Conservation (phyloP, 1,140 invertebrate species). For the Ceratina australensis region DNA sequence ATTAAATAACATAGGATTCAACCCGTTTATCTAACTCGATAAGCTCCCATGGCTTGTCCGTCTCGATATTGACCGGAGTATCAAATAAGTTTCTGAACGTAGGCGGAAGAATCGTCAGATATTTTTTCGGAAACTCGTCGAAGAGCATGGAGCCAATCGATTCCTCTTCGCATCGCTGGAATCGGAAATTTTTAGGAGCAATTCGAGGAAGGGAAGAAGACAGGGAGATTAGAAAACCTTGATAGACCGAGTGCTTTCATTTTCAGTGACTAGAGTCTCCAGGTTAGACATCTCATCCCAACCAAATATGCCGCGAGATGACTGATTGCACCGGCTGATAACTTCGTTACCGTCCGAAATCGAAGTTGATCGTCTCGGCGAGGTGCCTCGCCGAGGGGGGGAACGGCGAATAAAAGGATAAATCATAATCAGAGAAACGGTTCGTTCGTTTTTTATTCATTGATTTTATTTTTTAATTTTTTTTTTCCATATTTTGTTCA, state of each 20-base stretch:
- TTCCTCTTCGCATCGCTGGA: not conserved
- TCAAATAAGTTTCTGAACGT: slow-evolving; percentile 33
- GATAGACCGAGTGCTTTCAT: not conserved
- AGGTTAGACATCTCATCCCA: not conserved
- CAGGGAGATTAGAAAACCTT: not conserved
- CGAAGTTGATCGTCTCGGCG: slow-evolving; percentile 36
- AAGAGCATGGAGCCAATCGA: not conserved
- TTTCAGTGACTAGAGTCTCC: not conserved
- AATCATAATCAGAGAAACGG: slow-evolving; percentile 44
- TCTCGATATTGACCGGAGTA: slow-evolving; percentile 21
- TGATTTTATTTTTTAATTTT: slow-evolving; percentile 80
- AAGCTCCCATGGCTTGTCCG: slow-evolving; percentile 40
- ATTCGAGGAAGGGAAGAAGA: not conserved
- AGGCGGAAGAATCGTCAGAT: slow-evolving; percentile 33
- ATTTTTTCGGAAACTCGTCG: slow-evolving; percentile 3
- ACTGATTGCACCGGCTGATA: not conserved
- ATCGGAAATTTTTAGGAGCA: not conserved
- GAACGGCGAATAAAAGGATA: slow-evolving; percentile 40
- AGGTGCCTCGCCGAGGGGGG: slow-evolving; percentile 2
- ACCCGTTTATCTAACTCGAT: slow-evolving; percentile 48
- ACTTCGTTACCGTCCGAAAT: not conserved
- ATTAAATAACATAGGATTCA: too few relatives aligned
- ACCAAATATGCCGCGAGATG: not conserved
- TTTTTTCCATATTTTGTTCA: slow-evolving; percentile 80
- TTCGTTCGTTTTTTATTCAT: slow-evolving; percentile 70